Evolutionary conservation across 2,113 vertebrate species (phyloP).

Genomic region (Eulemur macaco): DNA sequence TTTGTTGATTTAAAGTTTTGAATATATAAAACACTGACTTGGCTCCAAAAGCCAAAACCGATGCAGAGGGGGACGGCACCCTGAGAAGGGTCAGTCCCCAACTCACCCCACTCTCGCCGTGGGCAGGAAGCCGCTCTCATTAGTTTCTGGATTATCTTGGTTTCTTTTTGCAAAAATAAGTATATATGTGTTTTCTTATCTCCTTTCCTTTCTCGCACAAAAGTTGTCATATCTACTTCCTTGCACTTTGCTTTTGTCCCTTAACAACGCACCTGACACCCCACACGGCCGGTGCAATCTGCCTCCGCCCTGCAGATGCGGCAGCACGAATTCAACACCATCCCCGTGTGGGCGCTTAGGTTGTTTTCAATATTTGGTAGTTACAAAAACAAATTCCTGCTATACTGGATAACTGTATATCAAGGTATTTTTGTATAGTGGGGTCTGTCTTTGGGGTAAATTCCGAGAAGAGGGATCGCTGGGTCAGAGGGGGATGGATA

Average conservation of each 20-base stretch:
- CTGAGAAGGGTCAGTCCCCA: neutral
- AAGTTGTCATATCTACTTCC: fast-evolving
- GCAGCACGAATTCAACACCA: fast-evolving
- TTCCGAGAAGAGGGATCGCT: too few species aligned
- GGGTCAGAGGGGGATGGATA: neutral
- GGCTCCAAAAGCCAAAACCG: neutral
- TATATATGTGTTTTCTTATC: fast-evolving
- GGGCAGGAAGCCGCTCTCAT: fast-evolving
- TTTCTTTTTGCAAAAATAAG: neutral
- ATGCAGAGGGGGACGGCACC: fast-evolving
- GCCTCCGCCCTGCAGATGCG: fast-evolving
- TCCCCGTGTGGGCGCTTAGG: too few species aligned
- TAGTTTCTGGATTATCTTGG: neutral
- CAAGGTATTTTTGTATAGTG: neutral
- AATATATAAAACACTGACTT: neutral
- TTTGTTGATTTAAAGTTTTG: neutral
- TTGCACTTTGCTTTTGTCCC: neutral
- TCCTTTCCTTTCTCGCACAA: neutral
- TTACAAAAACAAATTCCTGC: too few species aligned
- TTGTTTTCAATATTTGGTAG: neutral
- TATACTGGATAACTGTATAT: too few species aligned
- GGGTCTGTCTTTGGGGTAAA: neutral
- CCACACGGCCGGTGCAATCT: fast-evolving
- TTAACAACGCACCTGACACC: fast-evolving
- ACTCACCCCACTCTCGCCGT: fast-evolving